Percentiles rank a stretch among this genome's conserved stretches.
Conservation (phyloP, 2,888 invertebrate genomes). For the Rhagophthalmus giganteus region DNA sequence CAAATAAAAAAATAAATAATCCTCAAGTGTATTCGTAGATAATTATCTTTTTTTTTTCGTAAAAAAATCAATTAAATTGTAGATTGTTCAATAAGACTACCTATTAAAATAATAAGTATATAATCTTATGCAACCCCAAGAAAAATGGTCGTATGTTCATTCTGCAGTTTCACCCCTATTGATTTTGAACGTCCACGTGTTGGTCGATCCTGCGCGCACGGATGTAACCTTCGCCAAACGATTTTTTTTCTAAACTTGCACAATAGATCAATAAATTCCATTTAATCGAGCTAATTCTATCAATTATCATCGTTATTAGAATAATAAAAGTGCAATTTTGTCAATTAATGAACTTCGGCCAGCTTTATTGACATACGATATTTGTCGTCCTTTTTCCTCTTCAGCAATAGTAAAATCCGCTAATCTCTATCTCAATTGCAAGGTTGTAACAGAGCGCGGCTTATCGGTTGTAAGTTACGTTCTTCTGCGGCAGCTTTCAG, state of each 20-base stretch:
- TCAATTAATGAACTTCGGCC: neutral
- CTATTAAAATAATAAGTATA: too few species aligned
- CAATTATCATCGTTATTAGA: neutral
- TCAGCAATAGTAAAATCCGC: neutral
- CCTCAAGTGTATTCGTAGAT: too few species aligned
- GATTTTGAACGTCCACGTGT: constrained; percentile 1
- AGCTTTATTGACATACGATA: neutral
- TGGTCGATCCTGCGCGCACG: neutral
- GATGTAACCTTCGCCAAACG: neutral
- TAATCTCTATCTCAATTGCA: neutral
- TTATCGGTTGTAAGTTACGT: neutral
- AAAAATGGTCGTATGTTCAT: neutral
- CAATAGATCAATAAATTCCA: neutral
- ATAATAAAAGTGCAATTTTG: neutral
- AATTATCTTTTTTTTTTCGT: too few species aligned
- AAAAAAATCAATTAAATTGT: too few species aligned
- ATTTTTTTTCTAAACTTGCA: too few species aligned
- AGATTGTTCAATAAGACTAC: too few species aligned
- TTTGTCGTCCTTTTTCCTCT: neutral
- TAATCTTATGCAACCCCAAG: too few species aligned
- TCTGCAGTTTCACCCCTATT: neutral
- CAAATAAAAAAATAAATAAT: too few species aligned
- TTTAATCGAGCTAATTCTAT: neutral
- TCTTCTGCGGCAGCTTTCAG: neutral
- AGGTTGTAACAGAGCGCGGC: neutral